Base-by-base conservation (phyloP, 30 jellyfish, hydroid and myxozoan genomes). In the Aurelia sp. region DNA sequence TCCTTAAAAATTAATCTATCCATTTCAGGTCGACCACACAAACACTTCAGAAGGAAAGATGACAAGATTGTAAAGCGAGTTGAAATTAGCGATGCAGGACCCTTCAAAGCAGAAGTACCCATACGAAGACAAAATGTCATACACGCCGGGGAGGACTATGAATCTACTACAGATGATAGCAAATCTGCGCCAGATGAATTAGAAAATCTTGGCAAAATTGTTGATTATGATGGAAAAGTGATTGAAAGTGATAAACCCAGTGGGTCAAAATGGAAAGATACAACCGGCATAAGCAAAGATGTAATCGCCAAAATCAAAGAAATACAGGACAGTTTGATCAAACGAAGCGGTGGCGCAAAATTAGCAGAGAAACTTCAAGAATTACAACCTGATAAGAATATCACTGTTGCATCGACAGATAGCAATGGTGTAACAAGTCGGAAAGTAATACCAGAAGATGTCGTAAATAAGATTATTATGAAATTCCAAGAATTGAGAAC, bases 401-500 rank as follows among this genome's bases (percentile, higher is more conserved):
- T 71, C 2, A 78, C 96, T 7, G 82, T 78, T 0, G 71, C 91
- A 15, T 76, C 96, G 17, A 52, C 81, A 0, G 83, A 62, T 44
- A 31, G 67, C 57, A 58, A 63, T 5, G 72, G 72, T 13, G 89
- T 68, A 61, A 84, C 84, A 9, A 80, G 97, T 35, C 63, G 99
- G 70, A 96, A 96, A 67, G 74, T 88, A 13, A 96, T 96, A 18
- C 99, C 99, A 7, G 99, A 96, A 88, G 99, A 96, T 76, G 99
- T 96, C 20, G 99, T 96, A n/a, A 97, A 96, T 62, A 96, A 91
- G 73, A 96, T 96, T 16, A 80, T 96, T 27, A 88, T 68, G 72
- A 96, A 96, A 77, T 96, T 96, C 80, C 97, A 96, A 59, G 98
- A 96, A 57, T 74, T 96, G 78, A 79, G 97, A 51, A 76, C 68